Evolutionary conservation across 35 echinoderm and acorn worm species (phyloP).

Genomic region (Apostichopus parvimensis): DNA sequence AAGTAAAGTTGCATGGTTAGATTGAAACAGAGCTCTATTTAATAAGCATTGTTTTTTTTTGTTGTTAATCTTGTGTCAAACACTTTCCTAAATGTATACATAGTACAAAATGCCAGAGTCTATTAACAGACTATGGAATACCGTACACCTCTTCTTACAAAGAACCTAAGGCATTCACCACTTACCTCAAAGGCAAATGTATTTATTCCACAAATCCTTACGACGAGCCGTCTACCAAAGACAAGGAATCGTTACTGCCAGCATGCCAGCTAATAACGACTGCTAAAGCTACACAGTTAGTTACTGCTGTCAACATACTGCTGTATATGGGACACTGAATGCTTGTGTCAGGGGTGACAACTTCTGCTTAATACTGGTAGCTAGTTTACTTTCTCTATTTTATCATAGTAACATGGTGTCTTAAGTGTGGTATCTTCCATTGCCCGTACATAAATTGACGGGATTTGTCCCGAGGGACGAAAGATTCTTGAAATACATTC

Average conservation of each 20-base stretch:
- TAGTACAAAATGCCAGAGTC: no score
- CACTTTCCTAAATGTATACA: no score
- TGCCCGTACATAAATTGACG: not conserved
- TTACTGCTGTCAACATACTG: conserved; percentile 22
- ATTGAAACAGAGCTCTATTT: no score
- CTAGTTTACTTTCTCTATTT: not conserved
- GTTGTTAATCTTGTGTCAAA: no score
- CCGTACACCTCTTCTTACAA: not conserved
- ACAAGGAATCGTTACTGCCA: not conserved
- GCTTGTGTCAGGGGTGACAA: conserved; percentile 19
- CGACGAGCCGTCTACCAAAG: conserved; percentile 5
- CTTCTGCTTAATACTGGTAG: conserved; percentile 9
- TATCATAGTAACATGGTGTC: no score
- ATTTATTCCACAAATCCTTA: conserved; percentile 35
- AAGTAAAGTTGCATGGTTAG: no score
- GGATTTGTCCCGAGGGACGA: not conserved
- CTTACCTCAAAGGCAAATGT: conserved; percentile 33
- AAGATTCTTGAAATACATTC: not conserved
- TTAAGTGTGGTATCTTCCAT: not conserved
- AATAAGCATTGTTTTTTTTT: no score
- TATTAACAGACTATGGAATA: no score
- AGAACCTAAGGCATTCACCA: not conserved
- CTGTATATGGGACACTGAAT: conserved; percentile 36
- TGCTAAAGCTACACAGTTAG: conserved; percentile 8
- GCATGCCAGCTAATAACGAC: conserved; percentile 19